Percentiles rank a stretch among this genome's conserved stretches.
These are phyloP conservation scores for Parotia lawesii DNA, from an alignment of 2,113 vertebrate genomes.

Conservation along the genomic window DNA sequence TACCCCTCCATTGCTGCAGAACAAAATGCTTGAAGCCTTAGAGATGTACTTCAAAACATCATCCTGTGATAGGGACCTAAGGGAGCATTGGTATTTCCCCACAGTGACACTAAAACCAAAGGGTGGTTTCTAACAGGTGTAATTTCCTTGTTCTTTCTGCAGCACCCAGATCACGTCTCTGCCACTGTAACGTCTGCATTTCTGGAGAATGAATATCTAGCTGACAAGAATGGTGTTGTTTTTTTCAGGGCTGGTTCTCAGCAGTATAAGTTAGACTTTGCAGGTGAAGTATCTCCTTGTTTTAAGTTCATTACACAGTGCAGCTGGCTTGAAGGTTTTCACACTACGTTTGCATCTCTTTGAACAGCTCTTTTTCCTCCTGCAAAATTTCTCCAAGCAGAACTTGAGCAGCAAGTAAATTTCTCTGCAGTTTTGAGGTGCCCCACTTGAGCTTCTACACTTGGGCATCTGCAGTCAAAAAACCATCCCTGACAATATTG, in stretches of 20 bases:
- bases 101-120: not conserved
- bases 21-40: not conserved
- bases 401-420: not conserved
- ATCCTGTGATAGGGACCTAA: fast-evolving
- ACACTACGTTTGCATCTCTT: not conserved
- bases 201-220: conserved; percentile 71
- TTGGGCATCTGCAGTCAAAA: not conserved
- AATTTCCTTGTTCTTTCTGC: not conserved
- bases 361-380: not conserved
- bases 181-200: conserved; percentile 69
- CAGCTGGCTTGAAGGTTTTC: not conserved
- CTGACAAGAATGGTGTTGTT: conserved; percentile 37
- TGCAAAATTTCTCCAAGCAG: not conserved
- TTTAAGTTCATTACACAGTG: not conserved
- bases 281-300: conserved; percentile 65
- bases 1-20: fast-evolving
- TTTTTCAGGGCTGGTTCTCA: conserved; percentile 74
- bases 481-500: not conserved
- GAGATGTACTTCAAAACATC: not conserved
- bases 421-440: not conserved
- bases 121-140: not conserved
- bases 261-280: conserved; percentile 72
- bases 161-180: conserved; percentile 68
- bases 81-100: not conserved
- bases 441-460: not conserved